Conservation (phyloP, 1,140 invertebrate genomes). For the Drosophila lowei region DNA sequence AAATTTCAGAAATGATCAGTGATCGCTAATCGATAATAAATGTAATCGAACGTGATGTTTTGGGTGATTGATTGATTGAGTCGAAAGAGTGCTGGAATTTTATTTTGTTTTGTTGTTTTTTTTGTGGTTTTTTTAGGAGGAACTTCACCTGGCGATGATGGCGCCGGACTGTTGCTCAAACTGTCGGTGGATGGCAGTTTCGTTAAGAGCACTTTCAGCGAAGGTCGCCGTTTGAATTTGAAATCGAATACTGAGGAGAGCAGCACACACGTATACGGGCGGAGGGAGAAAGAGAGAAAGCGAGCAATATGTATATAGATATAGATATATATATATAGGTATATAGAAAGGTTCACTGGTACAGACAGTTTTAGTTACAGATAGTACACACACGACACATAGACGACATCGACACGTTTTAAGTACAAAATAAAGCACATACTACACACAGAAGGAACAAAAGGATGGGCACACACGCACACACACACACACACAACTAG, state of each 20-base stretch:
- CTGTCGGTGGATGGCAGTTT: conserved; percentile 85
- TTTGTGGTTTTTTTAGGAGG: neutral
- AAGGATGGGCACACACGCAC: conserved; percentile 16
- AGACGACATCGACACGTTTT: neutral
- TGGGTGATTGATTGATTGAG: neutral
- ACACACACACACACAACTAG: neutral
- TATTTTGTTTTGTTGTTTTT: conserved; percentile 12
- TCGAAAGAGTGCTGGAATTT: conserved; percentile 47
- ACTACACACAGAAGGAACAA: conserved; percentile 16
- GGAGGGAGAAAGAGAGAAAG: conserved; percentile 42
- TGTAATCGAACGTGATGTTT: too few species aligned
- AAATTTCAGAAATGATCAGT: too few species aligned
- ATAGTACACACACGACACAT: conserved; percentile 12
- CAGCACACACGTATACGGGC: conserved; percentile 45
- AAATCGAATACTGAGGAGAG: conserved; percentile 73
- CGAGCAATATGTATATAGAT: conserved; percentile 51
- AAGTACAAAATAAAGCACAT: conserved; percentile 10
- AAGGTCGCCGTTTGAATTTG: conserved; percentile 81
- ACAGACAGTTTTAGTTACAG: conserved; percentile 24
- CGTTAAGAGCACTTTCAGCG: conserved; percentile 83
- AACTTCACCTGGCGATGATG: conserved; percentile 84
- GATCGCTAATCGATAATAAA: too few species aligned
- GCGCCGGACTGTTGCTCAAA: conserved; percentile 84
- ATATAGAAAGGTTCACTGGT: conserved; percentile 33
- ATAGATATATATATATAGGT: conserved; percentile 28